These are phyloP conservation scores for Gasterosteus aculeatus DNA, from an alignment of 2,113 vertebrate species.

Conservation along the genomic window DNA sequence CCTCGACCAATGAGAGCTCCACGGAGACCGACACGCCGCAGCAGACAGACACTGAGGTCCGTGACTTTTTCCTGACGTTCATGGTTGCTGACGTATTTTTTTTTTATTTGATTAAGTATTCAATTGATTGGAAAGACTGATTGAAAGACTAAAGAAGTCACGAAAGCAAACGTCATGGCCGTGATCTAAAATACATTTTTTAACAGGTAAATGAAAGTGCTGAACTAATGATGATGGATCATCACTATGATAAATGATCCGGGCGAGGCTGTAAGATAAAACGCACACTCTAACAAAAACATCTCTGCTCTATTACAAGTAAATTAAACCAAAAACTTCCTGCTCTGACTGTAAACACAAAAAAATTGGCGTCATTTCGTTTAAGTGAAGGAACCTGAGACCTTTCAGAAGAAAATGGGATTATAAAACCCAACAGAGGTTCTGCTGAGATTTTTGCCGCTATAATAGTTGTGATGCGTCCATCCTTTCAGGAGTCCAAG, in stretches of 20 bases:
- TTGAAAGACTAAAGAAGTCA: not conserved
- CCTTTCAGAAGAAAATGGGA: slow-evolving; percentile 17
- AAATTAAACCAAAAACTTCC: slow-evolving; percentile 32
- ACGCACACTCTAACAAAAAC: slow-evolving; percentile 27
- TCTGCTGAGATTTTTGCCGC: slow-evolving; percentile 19
- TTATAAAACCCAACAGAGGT: slow-evolving; percentile 28
- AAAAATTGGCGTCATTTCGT: slow-evolving; percentile 35
- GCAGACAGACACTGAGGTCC: slow-evolving; percentile 76
- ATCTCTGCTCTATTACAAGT: slow-evolving; percentile 25
- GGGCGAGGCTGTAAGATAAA: slow-evolving; percentile 18
- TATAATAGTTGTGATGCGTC: slow-evolving; percentile 37
- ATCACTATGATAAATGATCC: slow-evolving; percentile 40
- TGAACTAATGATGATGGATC: slow-evolving; percentile 58
- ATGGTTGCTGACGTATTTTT: not conserved
- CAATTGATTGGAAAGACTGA: not conserved
- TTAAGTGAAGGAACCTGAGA: slow-evolving; percentile 1
- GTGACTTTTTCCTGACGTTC: not conserved
- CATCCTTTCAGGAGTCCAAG: slow-evolving; percentile 68
- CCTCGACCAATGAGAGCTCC: slow-evolving; percentile 91
- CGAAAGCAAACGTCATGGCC: not conserved
- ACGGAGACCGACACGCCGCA: slow-evolving; percentile 88
- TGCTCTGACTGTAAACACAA: slow-evolving; percentile 28
- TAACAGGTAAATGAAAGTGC: slow-evolving; percentile 3
- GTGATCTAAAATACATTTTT: not conserved
- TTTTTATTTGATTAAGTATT: not conserved